Base-by-base conservation (phyloP, 1,140 invertebrate genomes). In the Papilio glaucus region DNA sequence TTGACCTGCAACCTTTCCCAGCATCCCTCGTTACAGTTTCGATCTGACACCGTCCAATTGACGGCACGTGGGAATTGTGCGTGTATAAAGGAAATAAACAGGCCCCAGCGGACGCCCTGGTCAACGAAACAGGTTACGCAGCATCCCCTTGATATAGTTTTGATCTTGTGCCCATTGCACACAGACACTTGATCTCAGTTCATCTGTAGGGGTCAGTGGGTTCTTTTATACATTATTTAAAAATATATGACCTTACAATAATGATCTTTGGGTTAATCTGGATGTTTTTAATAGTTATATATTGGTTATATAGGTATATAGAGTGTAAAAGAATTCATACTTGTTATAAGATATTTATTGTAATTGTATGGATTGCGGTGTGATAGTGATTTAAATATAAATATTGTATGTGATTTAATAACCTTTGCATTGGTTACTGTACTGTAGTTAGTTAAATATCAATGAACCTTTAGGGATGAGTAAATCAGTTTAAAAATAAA, bases 1-100 rank as follows among this genome's bases (percentile, higher is more conserved):
- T 75, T 77, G 67, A 82, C 76, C 77, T 60, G 39, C 57, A 77
- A 78, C 78, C 76, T 33, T 76, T 73, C 75, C 60, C 85, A 85
- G 85, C 83, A 84, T 86, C 85, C 80, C 84, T 72, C 74, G 81
- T 73, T 88, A 86, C 78, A 82, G 49, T 81, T 85, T 85, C 76
- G 67, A 85, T 88, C 85, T 88, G 42, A 42, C 81, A 72, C 62
- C 65, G 42, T n/a, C 65, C 57, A 67, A 62, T n/a, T 15, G 6
- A 49, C 15, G 45, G 65, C 65, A 70, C 49, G 62, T 49, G 71
- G 33, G 29, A 18, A 71, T 72, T 63, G 42, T 70, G 18, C 13
- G 5, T 3, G 29, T 69, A 61, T 33, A 26, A 45, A 60, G 37
- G 42, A 37, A 2, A 41, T 33, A 57, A 71, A 72, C 74, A 33